phyloP scores from a whole-genome alignment of 2,888 invertebrate species.

The Conistra vaccinii region DNA sequence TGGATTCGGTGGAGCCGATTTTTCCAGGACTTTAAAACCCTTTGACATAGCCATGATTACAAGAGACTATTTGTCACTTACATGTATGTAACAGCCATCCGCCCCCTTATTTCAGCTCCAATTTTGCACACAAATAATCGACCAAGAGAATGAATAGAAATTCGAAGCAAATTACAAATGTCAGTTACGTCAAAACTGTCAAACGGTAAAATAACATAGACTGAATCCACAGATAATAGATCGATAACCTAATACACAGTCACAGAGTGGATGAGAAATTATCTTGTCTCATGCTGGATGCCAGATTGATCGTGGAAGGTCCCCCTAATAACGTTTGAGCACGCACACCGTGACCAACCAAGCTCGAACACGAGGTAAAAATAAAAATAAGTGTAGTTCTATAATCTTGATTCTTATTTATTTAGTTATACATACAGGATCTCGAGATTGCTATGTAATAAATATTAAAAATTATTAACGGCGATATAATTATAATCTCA shows the following conservation, averaged over 20 bases:
- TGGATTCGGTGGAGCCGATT: slow-evolving; percentile 95
- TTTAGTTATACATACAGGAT: slow-evolving; percentile 1
- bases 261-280: not conserved
- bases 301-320: not conserved
- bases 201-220: slow-evolving; percentile 51
- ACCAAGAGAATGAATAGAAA: slow-evolving; percentile 51
- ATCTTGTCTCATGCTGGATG: too few relatives aligned
- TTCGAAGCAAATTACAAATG: slow-evolving; percentile 50
- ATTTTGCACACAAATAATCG: slow-evolving; percentile 61
- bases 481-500: slow-evolving; percentile 1
- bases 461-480: slow-evolving; percentile 2
- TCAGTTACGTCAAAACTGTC: slow-evolving; percentile 61
- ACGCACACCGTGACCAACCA: not conserved
- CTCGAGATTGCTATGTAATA: not conserved
- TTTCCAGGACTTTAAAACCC: slow-evolving; percentile 97
- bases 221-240: not conserved
- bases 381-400: not conserved
- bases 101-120: slow-evolving; percentile 74
- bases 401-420: slow-evolving; percentile 16
- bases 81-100: slow-evolving; percentile 77
- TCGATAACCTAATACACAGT: not conserved
- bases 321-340: not conserved
- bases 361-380: not conserved
- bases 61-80: slow-evolving; percentile 63
- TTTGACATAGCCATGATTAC: slow-evolving; percentile 97